Conservation (phyloP, 2,888 invertebrate species). For the Tribolium freemani region DNA sequence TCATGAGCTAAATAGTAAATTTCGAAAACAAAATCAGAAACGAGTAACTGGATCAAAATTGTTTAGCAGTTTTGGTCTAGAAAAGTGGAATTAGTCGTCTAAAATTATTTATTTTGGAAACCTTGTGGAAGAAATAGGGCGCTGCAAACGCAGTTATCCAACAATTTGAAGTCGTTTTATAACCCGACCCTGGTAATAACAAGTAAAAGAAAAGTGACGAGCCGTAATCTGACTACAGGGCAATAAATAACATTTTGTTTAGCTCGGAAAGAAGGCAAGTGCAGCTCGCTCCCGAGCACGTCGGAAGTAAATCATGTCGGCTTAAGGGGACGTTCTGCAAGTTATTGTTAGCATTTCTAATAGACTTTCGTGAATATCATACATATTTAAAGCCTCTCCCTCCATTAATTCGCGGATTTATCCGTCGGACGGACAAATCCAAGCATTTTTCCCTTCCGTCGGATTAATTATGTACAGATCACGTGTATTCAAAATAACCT, state of each 20-base stretch:
- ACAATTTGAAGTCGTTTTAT: not conserved
- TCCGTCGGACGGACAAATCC: slow-evolving; percentile 8
- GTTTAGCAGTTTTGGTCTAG: no score
- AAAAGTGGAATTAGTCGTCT: no score
- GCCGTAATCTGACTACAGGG: slow-evolving; percentile 2
- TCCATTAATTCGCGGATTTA: slow-evolving; percentile 34
- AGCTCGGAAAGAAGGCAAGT: not conserved
- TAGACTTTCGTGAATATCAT: slow-evolving; percentile 35
- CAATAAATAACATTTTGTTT: slow-evolving; percentile 7
- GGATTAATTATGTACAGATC: slow-evolving; percentile 22
- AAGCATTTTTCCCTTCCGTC: slow-evolving; percentile 4
- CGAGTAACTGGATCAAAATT: no score
- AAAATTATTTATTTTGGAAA: no score
- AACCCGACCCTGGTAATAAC: no score
- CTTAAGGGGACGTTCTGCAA: slow-evolving; percentile 37
- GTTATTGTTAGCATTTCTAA: slow-evolving; percentile 42
- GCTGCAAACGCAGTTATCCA: no score
- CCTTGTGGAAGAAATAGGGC: no score
- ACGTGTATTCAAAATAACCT: slow-evolving; percentile 13
- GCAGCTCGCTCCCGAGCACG: slow-evolving; percentile 10
- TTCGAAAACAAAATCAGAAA: no score
- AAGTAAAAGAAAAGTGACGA: not conserved
- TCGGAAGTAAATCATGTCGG: slow-evolving; percentile 41
- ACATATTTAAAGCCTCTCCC: slow-evolving; percentile 31
- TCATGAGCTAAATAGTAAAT: no score